Conservation (phyloP, 2,888 invertebrate genomes). For the Ophioninae sp. region DNA sequence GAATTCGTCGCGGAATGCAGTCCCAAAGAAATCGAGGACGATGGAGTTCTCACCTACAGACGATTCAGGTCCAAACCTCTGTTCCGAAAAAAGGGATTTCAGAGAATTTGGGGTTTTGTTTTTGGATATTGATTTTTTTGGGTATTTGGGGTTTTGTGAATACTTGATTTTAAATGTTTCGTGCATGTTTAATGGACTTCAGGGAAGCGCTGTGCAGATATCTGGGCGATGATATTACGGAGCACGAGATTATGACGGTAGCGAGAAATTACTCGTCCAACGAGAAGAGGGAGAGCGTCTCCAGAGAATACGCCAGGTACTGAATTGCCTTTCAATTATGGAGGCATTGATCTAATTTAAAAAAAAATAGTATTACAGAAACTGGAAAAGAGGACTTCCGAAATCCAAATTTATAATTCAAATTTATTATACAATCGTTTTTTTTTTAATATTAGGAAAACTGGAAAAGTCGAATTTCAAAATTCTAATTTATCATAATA, state of each 20-base stretch:
- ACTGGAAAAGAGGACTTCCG: neutral
- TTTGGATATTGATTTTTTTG: no score
- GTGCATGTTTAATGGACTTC: conserved; percentile 6
- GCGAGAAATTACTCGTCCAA: conserved; percentile 88
- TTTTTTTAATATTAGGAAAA: conserved; percentile 6
- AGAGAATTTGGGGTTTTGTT: no score
- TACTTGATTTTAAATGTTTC: neutral
- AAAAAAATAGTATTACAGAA: conserved; percentile 18
- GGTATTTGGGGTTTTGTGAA: conserved; percentile 49
- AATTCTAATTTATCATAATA: no score
- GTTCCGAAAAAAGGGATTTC: no score
- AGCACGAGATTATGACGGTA: conserved; percentile 91
- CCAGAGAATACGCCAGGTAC: conserved; percentile 77
- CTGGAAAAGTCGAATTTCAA: neutral
- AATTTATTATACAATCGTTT: no score
- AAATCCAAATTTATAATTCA: no score
- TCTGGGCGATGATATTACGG: conserved; percentile 87
- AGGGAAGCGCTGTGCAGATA: conserved; percentile 86
- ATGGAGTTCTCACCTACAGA: conserved; percentile 77
- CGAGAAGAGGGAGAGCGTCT: conserved; percentile 78
- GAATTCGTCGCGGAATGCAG: conserved; percentile 89
- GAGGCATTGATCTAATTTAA: neutral
- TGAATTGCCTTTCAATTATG: neutral
- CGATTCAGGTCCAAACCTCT: conserved; percentile 78
- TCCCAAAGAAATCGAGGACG: conserved; percentile 74